These are phyloP conservation scores for Gryllus bimaculatus DNA, from an alignment of 1,140 invertebrate genomes.

Conservation along the genomic window DNA sequence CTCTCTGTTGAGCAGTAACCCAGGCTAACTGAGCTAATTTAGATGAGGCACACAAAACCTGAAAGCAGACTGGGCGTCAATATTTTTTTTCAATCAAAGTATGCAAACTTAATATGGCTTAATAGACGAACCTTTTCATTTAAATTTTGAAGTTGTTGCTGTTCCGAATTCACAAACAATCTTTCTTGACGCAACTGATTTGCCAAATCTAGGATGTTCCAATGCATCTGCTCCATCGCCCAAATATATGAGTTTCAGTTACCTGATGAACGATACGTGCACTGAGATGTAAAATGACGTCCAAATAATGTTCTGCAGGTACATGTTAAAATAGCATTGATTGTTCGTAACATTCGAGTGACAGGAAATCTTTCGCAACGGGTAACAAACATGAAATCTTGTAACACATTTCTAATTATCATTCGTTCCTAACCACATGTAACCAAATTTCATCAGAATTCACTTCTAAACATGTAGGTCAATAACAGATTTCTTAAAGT, in stretches of 20 bases:
- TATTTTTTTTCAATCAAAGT: not conserved
- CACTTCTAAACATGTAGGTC: too few relatives aligned
- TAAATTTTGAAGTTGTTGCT: slow-evolving; percentile 56
- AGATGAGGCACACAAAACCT: slow-evolving; percentile 52
- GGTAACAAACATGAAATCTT: too few relatives aligned
- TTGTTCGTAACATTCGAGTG: too few relatives aligned
- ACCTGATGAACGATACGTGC: not conserved
- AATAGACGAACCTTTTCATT: slow-evolving; percentile 55
- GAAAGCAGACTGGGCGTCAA: slow-evolving; percentile 18
- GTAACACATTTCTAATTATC: too few relatives aligned
- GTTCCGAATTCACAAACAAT: slow-evolving; percentile 61
- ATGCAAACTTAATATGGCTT: not conserved
- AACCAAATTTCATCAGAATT: too few relatives aligned
- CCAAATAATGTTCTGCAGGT: too few relatives aligned
- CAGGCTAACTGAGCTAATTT: slow-evolving; percentile 70
- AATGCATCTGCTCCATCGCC: slow-evolving; percentile 24
- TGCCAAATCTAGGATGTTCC: slow-evolving; percentile 59
- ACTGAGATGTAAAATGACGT: too few relatives aligned
- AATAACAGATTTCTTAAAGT: too few relatives aligned
- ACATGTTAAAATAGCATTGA: too few relatives aligned
- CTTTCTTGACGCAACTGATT: slow-evolving; percentile 60
- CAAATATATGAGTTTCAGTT: not conserved
- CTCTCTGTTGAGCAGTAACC: slow-evolving; percentile 79
- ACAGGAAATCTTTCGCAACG: too few relatives aligned
- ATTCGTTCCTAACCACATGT: too few relatives aligned